Base-by-base conservation (phyloP, 2,888 invertebrate species). In the Encarsia formosa region DNA sequence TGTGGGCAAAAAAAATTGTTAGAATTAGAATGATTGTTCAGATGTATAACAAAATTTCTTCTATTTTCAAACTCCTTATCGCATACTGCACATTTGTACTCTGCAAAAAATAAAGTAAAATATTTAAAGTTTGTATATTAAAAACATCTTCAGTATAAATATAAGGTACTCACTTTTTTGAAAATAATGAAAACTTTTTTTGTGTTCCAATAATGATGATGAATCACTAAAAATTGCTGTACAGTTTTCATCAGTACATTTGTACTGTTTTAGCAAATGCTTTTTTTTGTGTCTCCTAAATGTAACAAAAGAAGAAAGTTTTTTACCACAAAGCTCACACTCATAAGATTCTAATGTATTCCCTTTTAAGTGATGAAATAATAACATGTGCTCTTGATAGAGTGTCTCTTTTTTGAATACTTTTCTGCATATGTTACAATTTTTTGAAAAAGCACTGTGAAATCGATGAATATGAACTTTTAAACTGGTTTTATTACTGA, bases 311-410 rank as follows among this genome's bases (percentile, higher is more conserved):
- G 13, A 24, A 3, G 3, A 19, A 11, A 50, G 15, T 39, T 13
- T 11, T 23, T 23, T 38, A 18, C 50, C 50, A 44, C 50, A 50
- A 13, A 16, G 9, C 3, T 50, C 39, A 44, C 50, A 50, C 26
- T 44, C 39, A 50, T 19, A 50, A 4, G 3, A 2, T 24, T 34
- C 23, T 18, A 40, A 31, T 39, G 32, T 20, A 32, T 29, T 1
- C 13, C 4, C 18, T n/a, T 39, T n/a, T 13, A 23, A 20, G 19
- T 31, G 5, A 32, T 44, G 44, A 20, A 23, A 32, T 2, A 23
- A 20, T 11, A 19, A 20, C 15, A 44, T 32, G 23, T 44, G 43
- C 2, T 44, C 38, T 39, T 44, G 11, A 19, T 32, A 39, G 15
- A 32, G 1, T 44, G 8, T 15, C 15, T 31, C 8, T 18, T 23